A percentile compares a stretch with the other conserved stretches of the same genome.
phyloP scores from a whole-genome alignment of 2,797 vertebrate species.

The Alexandromys oeconomus region DNA sequence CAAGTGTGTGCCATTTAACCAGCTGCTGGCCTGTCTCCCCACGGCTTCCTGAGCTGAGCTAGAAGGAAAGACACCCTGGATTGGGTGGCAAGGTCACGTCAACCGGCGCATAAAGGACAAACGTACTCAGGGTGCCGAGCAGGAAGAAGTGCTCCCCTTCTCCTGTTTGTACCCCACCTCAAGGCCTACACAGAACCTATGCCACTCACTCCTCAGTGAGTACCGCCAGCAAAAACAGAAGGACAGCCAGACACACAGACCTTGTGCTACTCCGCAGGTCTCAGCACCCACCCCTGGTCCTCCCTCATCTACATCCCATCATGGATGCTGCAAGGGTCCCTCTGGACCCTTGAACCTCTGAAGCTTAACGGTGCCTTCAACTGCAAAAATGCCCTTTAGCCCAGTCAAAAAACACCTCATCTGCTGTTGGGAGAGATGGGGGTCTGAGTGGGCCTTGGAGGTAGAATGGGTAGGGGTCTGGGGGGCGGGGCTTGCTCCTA shows the following conservation, averaged over 20 bases:
- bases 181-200: not conserved
- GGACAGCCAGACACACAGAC: too few relatives aligned
- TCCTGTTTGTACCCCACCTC: not conserved
- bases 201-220: not conserved
- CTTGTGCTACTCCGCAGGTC: accelerated
- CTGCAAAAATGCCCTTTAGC: not conserved
- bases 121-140: accelerated
- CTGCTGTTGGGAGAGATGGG: not conserved
- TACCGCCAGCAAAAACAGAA: not conserved
- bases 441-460: not conserved
- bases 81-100: too few relatives aligned
- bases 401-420: not conserved
- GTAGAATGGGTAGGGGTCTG: not conserved
- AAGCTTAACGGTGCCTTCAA: not conserved
- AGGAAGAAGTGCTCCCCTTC: not conserved
- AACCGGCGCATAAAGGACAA: accelerated
- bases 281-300: not conserved
- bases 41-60: not conserved
- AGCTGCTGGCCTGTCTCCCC: not conserved
- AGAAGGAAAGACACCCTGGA: accelerated
- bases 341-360: too few relatives aligned
- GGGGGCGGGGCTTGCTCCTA: not conserved
- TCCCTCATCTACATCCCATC: not conserved
- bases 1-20: too few relatives aligned
- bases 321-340: not conserved